Evolutionary conservation across 2,113 vertebrate species (phyloP), one percentile per base, ranked within the genome.

Genomic region (Catharus minimus): DNA sequence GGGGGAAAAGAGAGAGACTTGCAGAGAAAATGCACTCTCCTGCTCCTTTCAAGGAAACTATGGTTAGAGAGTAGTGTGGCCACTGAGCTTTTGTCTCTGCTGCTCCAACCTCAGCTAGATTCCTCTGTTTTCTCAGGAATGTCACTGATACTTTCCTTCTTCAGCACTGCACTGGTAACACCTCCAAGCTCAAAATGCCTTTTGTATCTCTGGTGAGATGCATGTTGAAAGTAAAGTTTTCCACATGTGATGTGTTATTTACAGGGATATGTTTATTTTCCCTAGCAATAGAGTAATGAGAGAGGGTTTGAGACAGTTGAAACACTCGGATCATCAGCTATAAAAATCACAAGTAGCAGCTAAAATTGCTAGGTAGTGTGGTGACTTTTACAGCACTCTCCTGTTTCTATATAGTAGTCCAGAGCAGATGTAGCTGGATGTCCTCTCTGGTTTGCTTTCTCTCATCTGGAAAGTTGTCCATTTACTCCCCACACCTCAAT

Each of bases 331-430:
- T 52, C 5, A 46, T 33, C 30, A 83, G 73, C 39, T 82, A 5
- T 26, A 89, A 85, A 86, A 86, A 50, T 62, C 38, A 57, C 16
- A 8, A 55, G 32, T 10, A 52, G 50, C 43, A 80, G 43, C 36
- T 74, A 49, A 66, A 92, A 71, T 67, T 67, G 20, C 53, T 13
- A 18, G n/a, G 7, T 10, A 8, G 19, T 12, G n/a, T 4, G 13
- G 24, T 61, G 49, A 39, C 0, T 0, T 71, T 88, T 43, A 38
- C 52, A 39, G 43, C 8, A 30, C 0, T 0, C 26, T 41, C 10
- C 13, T 47, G n/a, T 68, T 61, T 5, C 2, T 56, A 23, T 43
- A 1, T 38, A 30, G 20, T 26, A 23, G n/a, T 26, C 53, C 20
- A 55, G 38, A 61, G 14, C 16, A 46, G 27, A 20, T 43, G 18